Evolutionary conservation across 2,888 invertebrate genomes (phyloP).

Genomic region (Drosophila planitibia): DNA sequence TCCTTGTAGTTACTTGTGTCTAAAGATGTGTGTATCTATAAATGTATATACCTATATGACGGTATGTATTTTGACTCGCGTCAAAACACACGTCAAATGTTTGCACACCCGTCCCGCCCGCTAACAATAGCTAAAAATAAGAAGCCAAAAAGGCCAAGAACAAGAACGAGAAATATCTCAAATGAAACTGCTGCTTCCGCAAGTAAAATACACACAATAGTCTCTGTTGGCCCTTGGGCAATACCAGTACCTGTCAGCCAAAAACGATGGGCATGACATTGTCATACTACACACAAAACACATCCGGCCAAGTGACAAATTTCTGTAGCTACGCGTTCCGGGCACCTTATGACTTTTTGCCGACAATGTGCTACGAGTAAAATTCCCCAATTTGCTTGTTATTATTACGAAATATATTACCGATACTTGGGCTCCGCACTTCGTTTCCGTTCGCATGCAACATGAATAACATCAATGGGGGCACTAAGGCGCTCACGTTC

Average conservation of each 20-base stretch:
- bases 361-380: conserved; percentile 43
- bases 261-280: conserved; percentile 65
- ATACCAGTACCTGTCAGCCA: conserved; percentile 66
- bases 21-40: conserved; percentile 3
- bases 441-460: conserved; percentile 59
- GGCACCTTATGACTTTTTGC: conserved; percentile 52
- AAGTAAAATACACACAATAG: conserved; percentile 54
- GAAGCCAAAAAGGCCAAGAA: conserved; percentile 40
- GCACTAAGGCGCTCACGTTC: conserved; percentile 65
- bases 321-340: conserved; percentile 48
- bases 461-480: conserved; percentile 41
- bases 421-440: conserved; percentile 16
- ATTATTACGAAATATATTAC: conserved; percentile 67
- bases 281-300: conserved; percentile 73
- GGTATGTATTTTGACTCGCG: conserved; percentile 68
- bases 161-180: conserved; percentile 33
- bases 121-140: conserved; percentile 17
- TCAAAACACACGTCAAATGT: conserved; percentile 84
- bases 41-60: conserved; percentile 2
- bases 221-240: conserved; percentile 51
- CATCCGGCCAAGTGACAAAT: conserved; percentile 78
- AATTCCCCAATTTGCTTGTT: conserved; percentile 68
- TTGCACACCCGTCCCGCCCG: conserved; percentile 67
- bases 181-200: conserved; percentile 73
- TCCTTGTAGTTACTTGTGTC: conserved; percentile 10